Evolutionary conservation across 2,797 vertebrate species (phyloP).

Genomic region (Sitta carolinensis): DNA sequence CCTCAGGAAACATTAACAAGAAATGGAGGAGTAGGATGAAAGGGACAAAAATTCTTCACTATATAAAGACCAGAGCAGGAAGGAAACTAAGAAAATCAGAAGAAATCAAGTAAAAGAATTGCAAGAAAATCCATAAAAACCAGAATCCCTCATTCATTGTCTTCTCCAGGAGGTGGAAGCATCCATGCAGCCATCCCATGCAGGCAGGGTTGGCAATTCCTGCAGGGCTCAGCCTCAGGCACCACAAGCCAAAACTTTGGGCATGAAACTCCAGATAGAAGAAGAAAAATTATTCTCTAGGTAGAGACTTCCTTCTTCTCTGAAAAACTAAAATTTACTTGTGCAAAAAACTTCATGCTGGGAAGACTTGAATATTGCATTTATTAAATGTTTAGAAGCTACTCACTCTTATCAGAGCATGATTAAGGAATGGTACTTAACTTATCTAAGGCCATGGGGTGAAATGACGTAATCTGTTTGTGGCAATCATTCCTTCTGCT

Average conservation of each 20-base stretch:
- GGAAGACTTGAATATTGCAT: not conserved
- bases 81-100: not conserved
- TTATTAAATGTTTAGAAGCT: not conserved
- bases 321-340: not conserved
- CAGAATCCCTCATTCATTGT: not conserved
- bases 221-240: not conserved
- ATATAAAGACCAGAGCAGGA: not conserved
- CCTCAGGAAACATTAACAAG: not conserved
- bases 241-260: accelerated
- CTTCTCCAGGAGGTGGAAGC: not conserved
- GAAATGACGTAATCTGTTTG: not conserved
- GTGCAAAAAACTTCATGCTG: not conserved
- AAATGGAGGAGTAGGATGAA: not conserved
- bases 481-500: not conserved
- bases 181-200: not conserved
- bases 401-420: not conserved
- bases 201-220: not conserved
- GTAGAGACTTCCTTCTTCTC: not conserved
- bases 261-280: not conserved
- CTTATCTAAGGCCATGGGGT: not conserved
- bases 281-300: not conserved
- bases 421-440: not conserved
- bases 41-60: not conserved
- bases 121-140: not conserved
- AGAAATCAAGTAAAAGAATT: not conserved